A percentile compares a stretch with the other conserved stretches of the same genome.
Conservation (phyloP, 1,140 invertebrate species). For the Leguminivora glycinivorella region DNA sequence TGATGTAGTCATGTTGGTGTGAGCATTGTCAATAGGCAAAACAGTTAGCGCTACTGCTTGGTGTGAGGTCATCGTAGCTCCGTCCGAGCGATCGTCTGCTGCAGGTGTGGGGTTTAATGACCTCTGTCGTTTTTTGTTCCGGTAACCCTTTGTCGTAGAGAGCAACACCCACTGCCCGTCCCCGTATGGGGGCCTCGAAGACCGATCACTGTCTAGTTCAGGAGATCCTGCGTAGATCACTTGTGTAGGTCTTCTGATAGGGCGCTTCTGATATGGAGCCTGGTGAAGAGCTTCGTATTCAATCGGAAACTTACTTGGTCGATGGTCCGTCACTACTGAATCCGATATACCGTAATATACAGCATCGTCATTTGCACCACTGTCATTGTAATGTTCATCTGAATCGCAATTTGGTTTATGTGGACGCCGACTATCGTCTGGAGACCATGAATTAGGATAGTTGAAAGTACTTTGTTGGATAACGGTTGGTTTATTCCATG, state of each 20-base stretch:
- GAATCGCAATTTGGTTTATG: slow-evolving; percentile 69
- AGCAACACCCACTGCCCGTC: slow-evolving; percentile 88
- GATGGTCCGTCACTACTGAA: slow-evolving; percentile 83
- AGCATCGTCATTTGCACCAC: slow-evolving; percentile 41
- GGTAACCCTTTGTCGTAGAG: slow-evolving; percentile 87
- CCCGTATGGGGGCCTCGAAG: slow-evolving; percentile 81
- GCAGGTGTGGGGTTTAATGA: slow-evolving; percentile 60
- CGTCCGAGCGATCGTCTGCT: slow-evolving; percentile 45
- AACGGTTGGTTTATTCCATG: slow-evolving; percentile 57
- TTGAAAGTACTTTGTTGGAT: slow-evolving; percentile 45
- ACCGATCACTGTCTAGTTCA: slow-evolving; percentile 59
- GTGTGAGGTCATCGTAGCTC: slow-evolving; percentile 67
- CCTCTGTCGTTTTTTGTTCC: slow-evolving; percentile 74
- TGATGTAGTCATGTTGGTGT: slow-evolving; percentile 84
- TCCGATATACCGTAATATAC: slow-evolving; percentile 66
- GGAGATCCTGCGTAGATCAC: slow-evolving; percentile 64
- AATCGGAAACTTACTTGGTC: slow-evolving; percentile 83
- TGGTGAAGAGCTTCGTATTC: slow-evolving; percentile 68
- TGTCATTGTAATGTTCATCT: slow-evolving; percentile 58
- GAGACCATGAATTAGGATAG: slow-evolving; percentile 60
- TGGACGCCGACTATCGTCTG: slow-evolving; percentile 66
- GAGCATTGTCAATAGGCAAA: slow-evolving; percentile 82
- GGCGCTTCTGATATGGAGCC: slow-evolving; percentile 55
- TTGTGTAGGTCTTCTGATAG: slow-evolving; percentile 70
- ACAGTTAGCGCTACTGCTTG: slow-evolving; percentile 85